Conservation (phyloP, 2,797 vertebrate species). For the Syndactyla subalaris region DNA sequence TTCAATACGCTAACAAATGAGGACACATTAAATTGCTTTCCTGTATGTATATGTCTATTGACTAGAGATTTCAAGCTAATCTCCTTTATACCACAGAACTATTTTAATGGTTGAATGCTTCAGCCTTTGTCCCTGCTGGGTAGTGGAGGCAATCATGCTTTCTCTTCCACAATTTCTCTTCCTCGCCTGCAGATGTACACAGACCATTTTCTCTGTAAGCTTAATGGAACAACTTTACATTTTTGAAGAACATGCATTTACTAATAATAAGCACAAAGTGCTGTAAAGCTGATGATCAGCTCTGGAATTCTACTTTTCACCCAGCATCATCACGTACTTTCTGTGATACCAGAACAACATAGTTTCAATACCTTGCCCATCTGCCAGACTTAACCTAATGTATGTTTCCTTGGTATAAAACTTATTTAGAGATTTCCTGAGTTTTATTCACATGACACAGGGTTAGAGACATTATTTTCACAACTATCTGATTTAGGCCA, state of each 20-base stretch:
- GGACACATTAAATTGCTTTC: slow-evolving; percentile 37
- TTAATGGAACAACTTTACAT: background rate
- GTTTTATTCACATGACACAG: background rate
- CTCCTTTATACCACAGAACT: background rate
- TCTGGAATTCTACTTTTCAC: background rate
- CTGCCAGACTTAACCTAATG: background rate
- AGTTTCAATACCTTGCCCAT: background rate
- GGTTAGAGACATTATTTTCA: background rate
- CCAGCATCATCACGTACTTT: background rate
- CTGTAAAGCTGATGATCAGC: background rate
- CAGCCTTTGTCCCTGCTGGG: background rate
- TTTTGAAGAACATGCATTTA: background rate
- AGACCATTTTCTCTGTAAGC: background rate
- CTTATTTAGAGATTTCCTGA: background rate
- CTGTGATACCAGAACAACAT: rapidly evolving
- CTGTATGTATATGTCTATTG: slow-evolving; percentile 13
- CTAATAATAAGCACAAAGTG: background rate
- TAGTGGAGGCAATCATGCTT: background rate
- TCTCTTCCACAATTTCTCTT: background rate
- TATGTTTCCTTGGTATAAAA: background rate
- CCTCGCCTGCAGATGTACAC: background rate
- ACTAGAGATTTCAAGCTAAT: slow-evolving; percentile 46
- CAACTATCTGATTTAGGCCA: background rate
- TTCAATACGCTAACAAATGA: slow-evolving; percentile 37
- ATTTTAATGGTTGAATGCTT: slow-evolving; percentile 41